Percentiles rank a stretch among this genome's conserved stretches.
phyloP scores from a whole-genome alignment of 2,113 vertebrate genomes.

The Tichodroma muraria region DNA sequence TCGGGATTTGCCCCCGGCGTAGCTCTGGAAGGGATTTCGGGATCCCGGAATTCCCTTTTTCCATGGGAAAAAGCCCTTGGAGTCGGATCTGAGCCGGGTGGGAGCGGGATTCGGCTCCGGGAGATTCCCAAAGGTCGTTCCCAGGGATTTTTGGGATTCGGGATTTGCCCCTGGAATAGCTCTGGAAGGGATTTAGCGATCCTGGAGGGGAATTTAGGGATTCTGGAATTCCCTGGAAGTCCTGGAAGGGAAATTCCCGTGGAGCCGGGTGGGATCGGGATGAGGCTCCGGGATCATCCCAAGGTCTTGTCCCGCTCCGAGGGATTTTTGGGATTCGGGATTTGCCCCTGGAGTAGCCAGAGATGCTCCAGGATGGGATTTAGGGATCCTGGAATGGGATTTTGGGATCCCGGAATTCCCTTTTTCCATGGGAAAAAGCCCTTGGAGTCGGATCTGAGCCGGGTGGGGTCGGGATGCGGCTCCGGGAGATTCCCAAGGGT shows the following conservation, averaged over 20 bases:
- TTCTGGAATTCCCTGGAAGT: background rate
- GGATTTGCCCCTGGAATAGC: background rate
- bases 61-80: background rate
- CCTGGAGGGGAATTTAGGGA: background rate
- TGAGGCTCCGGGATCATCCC: too few species aligned
- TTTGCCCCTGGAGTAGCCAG: background rate
- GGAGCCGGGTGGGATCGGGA: too few species aligned
- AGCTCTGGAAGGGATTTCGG: background rate
- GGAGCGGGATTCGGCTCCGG: background rate
- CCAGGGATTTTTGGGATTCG: background rate
- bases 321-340: background rate
- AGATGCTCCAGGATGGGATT: background rate
- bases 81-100: too few species aligned
- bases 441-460: background rate
- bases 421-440: background rate
- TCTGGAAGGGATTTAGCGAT: background rate
- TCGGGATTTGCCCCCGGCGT: background rate
- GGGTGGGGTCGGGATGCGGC: background rate
- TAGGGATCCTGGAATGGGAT: background rate
- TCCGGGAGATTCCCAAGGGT: background rate
- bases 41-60: background rate
- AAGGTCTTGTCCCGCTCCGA: too few species aligned
- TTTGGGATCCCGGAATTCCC: background rate
- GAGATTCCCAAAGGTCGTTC: background rate
- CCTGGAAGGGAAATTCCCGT: too few species aligned